Conservation (phyloP, 2,113 vertebrate species). For the Calypte anna region DNA sequence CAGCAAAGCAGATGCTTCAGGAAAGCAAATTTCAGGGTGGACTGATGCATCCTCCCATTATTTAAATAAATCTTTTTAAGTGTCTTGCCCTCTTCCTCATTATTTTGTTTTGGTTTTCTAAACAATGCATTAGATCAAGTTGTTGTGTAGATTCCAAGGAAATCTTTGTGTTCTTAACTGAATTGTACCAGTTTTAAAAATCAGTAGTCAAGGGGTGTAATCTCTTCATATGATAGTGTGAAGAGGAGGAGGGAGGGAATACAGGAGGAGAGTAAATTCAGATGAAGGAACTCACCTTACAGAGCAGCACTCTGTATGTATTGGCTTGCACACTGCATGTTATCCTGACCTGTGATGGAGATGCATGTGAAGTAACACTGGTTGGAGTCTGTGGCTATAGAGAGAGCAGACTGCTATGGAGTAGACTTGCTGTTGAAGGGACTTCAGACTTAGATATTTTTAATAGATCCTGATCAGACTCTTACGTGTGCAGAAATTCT, state of each 20-base stretch:
- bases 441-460: not conserved
- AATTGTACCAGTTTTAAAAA: not conserved
- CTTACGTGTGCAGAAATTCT: not conserved
- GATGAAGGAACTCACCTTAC: not conserved
- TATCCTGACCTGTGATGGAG: not conserved
- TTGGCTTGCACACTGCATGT: not conserved
- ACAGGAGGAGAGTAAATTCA: not conserved
- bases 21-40: not conserved
- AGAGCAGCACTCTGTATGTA: not conserved
- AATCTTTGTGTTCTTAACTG: not conserved
- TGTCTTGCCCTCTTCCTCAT: not conserved
- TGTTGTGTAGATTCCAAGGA: not conserved
- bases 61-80: not conserved
- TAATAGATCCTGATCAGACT: not conserved
- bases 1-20: not conserved
- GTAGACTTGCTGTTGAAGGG: not conserved
- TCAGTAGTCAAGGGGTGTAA: not conserved
- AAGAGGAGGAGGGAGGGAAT: not conserved
- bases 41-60: not conserved
- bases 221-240: not conserved
- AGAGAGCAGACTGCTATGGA: not conserved
- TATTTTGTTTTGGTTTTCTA: not conserved
- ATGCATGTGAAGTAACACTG: not conserved
- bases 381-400: not conserved
- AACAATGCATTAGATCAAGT: not conserved